A percentile compares a stretch with the other conserved stretches of the same genome.
phyloP scores from a whole-genome alignment of 2,888 invertebrate genomes.

The Epirrhoe alternata region DNA sequence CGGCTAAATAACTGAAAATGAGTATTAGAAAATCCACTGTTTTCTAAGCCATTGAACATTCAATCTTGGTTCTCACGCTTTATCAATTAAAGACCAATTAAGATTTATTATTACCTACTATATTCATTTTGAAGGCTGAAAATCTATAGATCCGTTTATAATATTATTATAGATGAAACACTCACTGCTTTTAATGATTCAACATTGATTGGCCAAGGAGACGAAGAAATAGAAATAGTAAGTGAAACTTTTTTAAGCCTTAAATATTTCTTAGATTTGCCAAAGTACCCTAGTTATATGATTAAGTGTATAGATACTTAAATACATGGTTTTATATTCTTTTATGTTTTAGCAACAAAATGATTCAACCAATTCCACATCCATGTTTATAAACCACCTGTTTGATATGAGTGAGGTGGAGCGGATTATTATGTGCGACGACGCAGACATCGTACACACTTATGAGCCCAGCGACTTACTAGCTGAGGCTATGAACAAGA shows the following conservation, averaged over 20 bases:
- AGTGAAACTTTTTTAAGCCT: not conserved
- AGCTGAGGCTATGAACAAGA: conserved; percentile 56
- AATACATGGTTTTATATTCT: too few species aligned
- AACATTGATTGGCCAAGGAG: conserved; percentile 74
- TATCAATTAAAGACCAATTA: too few species aligned
- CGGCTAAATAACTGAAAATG: too few species aligned
- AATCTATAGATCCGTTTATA: not conserved
- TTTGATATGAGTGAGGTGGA: conserved; percentile 77
- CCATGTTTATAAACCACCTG: conserved; percentile 70
- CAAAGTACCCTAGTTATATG: too few species aligned
- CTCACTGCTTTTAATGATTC: conserved; percentile 47
- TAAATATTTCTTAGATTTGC: too few species aligned
- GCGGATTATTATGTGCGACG: conserved; percentile 50
- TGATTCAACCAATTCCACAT: conserved; percentile 64
- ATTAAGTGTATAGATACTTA: too few species aligned
- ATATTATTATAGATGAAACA: conserved; percentile 52
- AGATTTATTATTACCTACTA: too few species aligned
- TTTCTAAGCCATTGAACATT: too few species aligned
- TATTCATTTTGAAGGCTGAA: not conserved
- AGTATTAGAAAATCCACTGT: too few species aligned
- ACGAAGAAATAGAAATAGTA: conserved; percentile 66
- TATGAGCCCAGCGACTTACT: conserved; percentile 50
- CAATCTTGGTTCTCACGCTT: too few species aligned
- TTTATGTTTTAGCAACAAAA: conserved; percentile 52
- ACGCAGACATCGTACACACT: conserved; percentile 47